A percentile compares a stretch with the other conserved stretches of the same genome.
These are phyloP conservation scores for Isichthys henryi DNA, from an alignment of 2,113 vertebrate species.

Conservation along the genomic window DNA sequence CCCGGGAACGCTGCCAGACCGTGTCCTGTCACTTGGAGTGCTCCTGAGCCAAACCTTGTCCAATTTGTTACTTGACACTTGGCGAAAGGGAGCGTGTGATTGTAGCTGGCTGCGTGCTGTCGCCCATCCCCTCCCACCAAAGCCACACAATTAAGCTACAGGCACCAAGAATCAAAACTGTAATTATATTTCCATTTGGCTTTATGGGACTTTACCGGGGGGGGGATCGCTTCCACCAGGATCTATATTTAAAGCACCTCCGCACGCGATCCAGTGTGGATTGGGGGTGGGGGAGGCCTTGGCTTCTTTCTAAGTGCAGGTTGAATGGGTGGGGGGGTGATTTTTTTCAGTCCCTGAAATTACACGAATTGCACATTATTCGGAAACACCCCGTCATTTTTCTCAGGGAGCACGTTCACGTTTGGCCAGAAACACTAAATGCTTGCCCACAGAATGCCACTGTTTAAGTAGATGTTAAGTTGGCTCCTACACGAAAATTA, in stretches of 20 bases:
- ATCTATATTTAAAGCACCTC: conserved; percentile 46
- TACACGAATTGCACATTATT: conserved; percentile 31
- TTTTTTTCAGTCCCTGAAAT: conserved; percentile 48
- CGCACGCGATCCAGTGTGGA: conserved; percentile 33
- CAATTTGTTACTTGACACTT: conserved; percentile 48
- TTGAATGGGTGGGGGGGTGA: conserved; percentile 25
- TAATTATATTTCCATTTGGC: conserved; percentile 52
- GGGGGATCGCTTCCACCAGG: conserved; percentile 1
- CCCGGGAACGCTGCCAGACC: not conserved
- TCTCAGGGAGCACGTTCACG: conserved; percentile 15
- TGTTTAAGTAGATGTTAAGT: not conserved
- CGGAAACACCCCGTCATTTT: conserved; percentile 44
- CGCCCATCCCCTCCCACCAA: conserved; percentile 24
- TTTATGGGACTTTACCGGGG: conserved; percentile 57
- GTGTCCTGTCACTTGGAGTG: conserved; percentile 18
- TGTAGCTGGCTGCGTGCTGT: conserved; percentile 39
- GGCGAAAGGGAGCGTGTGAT: conserved; percentile 42
- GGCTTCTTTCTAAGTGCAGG: conserved; percentile 35
- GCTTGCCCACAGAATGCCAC: conserved; percentile 1
- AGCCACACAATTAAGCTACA: conserved; percentile 21
- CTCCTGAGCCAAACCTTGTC: conserved; percentile 18
- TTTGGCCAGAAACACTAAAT: conserved; percentile 42
- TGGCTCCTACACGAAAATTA: not conserved
- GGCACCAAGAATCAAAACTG: conserved; percentile 33
- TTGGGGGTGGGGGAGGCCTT: not conserved